Evolutionary conservation across 2,113 vertebrate genomes (phyloP).

Genomic region (Poeciliopsis turrubarensis): DNA sequence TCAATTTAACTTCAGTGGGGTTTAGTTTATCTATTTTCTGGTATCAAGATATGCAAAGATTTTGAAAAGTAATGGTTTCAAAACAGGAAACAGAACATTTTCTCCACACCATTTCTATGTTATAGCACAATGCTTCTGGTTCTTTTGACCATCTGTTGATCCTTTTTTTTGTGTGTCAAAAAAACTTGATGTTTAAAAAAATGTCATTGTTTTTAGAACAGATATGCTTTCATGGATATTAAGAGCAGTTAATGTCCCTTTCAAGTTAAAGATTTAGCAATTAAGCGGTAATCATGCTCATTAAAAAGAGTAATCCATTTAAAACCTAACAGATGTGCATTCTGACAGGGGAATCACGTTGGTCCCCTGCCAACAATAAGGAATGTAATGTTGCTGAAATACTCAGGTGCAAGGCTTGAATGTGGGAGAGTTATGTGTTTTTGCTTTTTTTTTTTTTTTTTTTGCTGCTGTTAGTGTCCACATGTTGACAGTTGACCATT

Average conservation of each 20-base stretch:
- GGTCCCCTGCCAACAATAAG: conserved; percentile 73
- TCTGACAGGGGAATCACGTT: conserved; percentile 60
- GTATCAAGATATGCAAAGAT: no score
- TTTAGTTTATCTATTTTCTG: no score
- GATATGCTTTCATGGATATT: conserved; percentile 84
- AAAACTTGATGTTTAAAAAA: conserved; percentile 20
- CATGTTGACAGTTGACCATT: conserved; percentile 83
- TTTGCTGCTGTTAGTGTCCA: conserved; percentile 61
- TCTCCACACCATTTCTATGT: neutral
- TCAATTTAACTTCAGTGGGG: no score
- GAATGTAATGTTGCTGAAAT: conserved; percentile 75
- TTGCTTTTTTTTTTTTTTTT: conserved; percentile 40
- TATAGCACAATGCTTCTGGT: neutral
- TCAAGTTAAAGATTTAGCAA: conserved; percentile 84
- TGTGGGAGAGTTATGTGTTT: conserved; percentile 46
- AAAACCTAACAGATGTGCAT: conserved; percentile 85
- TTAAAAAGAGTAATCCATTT: conserved; percentile 84
- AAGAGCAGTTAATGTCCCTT: conserved; percentile 78
- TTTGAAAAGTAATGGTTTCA: neutral
- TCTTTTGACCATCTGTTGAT: neutral
- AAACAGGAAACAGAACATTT: neutral
- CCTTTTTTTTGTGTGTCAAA: conserved; percentile 6
- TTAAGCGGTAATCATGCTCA: conserved; percentile 83
- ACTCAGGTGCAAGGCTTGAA: conserved; percentile 81
- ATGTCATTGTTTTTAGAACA: conserved; percentile 70